A percentile compares a stretch with the other conserved stretches of the same genome.
Conservation (phyloP, 2,113 vertebrate species). For the Ceyx margarethae region DNA sequence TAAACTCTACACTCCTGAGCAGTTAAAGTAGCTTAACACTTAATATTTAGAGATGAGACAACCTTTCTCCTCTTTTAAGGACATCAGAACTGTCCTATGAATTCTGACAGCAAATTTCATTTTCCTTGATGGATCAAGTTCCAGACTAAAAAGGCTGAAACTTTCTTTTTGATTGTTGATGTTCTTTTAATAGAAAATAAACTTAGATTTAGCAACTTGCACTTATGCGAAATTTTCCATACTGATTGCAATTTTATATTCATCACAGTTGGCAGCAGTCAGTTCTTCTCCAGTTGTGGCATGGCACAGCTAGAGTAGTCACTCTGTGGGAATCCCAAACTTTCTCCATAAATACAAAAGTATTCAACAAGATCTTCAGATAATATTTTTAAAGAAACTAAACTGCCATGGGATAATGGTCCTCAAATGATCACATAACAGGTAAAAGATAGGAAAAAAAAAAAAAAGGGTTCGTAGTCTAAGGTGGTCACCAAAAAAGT, state of each 20-base stretch:
- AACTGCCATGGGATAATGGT: not conserved
- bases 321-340: not conserved
- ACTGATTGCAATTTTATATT: not conserved
- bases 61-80: not conserved
- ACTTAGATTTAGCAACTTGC: not conserved
- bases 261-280: not conserved
- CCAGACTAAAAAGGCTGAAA: not conserved
- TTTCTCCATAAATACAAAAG: not conserved
- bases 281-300: not conserved
- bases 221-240: not conserved
- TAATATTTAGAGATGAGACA: not conserved
- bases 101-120: not conserved
- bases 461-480: not conserved
- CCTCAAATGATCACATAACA: not conserved
- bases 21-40: not conserved
- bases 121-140: not conserved
- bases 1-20: not conserved
- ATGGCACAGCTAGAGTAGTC: not conserved
- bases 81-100: not conserved
- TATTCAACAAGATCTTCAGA: not conserved
- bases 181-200: conserved; percentile 2
- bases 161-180: not conserved
- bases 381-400: not conserved
- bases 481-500: not conserved
- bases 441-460: not conserved